phyloP scores from a whole-genome alignment of 1,140 invertebrate genomes.

The Onthophagus taurus region DNA sequence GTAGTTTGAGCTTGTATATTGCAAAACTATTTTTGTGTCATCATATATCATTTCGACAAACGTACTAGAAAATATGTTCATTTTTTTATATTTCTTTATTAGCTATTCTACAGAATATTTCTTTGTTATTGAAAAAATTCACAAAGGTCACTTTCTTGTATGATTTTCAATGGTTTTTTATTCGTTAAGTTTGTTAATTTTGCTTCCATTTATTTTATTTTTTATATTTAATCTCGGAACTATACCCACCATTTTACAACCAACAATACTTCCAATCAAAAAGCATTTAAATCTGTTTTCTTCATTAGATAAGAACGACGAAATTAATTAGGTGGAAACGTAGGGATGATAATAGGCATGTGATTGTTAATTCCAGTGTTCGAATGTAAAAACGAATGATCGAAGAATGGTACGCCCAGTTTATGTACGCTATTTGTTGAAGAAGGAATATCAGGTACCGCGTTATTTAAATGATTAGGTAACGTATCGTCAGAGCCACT shows the following conservation, averaged over 20 bases:
- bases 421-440: slow-evolving; percentile 32
- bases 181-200: not conserved
- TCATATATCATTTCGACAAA: too few species aligned
- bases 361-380: slow-evolving; percentile 32
- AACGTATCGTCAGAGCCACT: slow-evolving; percentile 25
- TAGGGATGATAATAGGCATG: slow-evolving; percentile 36
- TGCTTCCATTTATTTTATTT: not conserved
- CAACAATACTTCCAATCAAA: not conserved
- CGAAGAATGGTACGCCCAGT: slow-evolving; percentile 35
- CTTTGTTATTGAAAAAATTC: too few species aligned
- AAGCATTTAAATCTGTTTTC: not conserved
- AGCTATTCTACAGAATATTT: too few species aligned
- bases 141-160: too few species aligned
- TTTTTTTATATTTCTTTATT: too few species aligned
- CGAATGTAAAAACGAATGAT: slow-evolving; percentile 34
- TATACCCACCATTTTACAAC: not conserved
- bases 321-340: slow-evolving; percentile 33
- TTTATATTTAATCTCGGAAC: too few species aligned
- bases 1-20: too few species aligned
- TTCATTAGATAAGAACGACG: not conserved
- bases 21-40: too few species aligned
- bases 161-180: not conserved
- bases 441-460: slow-evolving; percentile 30
- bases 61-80: too few species aligned
- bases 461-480: slow-evolving; percentile 24